These are phyloP conservation scores for Pseudorhombus dupliciocellatus DNA, from an alignment of 2,113 vertebrate genomes.

Conservation along the genomic window DNA sequence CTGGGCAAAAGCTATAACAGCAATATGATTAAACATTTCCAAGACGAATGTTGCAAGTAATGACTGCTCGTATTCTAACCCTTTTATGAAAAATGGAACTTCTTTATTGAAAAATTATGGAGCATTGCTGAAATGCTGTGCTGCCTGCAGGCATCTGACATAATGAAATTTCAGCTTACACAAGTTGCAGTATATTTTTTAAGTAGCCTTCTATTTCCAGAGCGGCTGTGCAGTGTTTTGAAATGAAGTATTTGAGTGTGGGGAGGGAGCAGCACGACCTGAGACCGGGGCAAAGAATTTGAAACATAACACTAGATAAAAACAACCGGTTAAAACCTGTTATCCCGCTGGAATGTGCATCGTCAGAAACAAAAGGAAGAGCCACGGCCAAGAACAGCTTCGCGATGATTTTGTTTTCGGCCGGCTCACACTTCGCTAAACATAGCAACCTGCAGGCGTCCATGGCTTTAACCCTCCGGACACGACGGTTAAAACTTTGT, in stretches of 20 bases:
- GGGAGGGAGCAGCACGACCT: conserved; percentile 49
- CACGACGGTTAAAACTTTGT: conserved; percentile 33
- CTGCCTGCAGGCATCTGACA: neutral
- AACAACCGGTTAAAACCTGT: conserved; percentile 70
- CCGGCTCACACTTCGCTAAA: conserved; percentile 52
- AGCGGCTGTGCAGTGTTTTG: conserved; percentile 33
- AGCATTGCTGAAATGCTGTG: neutral
- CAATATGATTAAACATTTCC: neutral
- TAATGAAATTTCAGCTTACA: conserved; percentile 4
- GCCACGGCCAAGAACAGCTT: conserved; percentile 67
- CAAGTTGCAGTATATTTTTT: conserved; percentile 7
- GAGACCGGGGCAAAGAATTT: conserved; percentile 51
- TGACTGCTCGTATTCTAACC: neutral
- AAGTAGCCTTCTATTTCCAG: conserved; percentile 16
- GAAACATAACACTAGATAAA: conserved; percentile 68
- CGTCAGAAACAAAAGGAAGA: conserved; percentile 67
- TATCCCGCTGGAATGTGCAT: conserved; percentile 74
- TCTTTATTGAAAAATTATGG: neutral
- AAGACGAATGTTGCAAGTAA: neutral
- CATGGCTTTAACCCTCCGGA: conserved; percentile 31
- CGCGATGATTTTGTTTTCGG: conserved; percentile 60
- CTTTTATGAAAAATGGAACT: neutral
- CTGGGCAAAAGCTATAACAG: neutral
- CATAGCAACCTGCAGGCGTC: conserved; percentile 43
- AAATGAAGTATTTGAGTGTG: conserved; percentile 38